Evolutionary conservation across 2,797 vertebrate species (phyloP), one percentile per base, ranked within the genome.

Genomic region (Spatula versicolor): DNA sequence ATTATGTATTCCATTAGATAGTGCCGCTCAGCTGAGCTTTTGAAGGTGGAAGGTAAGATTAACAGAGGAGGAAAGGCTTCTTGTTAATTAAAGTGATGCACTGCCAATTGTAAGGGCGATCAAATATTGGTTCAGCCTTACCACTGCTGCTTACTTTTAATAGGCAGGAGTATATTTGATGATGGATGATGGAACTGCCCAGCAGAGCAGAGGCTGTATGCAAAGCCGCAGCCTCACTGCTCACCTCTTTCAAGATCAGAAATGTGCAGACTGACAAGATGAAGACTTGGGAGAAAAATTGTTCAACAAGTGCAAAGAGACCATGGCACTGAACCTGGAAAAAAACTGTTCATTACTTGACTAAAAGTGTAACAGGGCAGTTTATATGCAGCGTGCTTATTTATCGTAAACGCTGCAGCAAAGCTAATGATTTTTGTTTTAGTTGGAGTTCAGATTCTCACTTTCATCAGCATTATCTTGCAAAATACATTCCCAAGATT

Each of bases 391-490:
- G 31, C 22, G 12, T 48, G 19, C 46, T 92, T 86, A 87, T 95
- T 94, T 92, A 85, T 85, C 63, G 58, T 76, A 92, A 92, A 74
- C 54, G 43, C 45, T 82, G 67, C 33, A 60, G 67, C 86, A 50
- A 85, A 83, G 63, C 62, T 86, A 86, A 88, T 81, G 78, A 78
- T 88, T 96, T 94, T 90, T 86, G 13, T 4, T 95, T 86, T 93
- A 81, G 54, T 0, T 88, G 89, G 68, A 86, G 84, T 73, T 86
- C 55, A 77, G 59, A 71, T 77, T 95, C 88, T 85, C 83, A 66
- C 74, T 94, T 84, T 55, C 81, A 91, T 96, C 92, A 93, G 80
- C 67, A 46, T 93, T 93, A 93, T 80, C 87, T 92, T 85, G 73
- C 85, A 76, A 93, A 83, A 92, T 66, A 77, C 20, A 33, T 80